Evolutionary conservation across 2,888 invertebrate species (phyloP).

Genomic region (Sacculina carcini): DNA sequence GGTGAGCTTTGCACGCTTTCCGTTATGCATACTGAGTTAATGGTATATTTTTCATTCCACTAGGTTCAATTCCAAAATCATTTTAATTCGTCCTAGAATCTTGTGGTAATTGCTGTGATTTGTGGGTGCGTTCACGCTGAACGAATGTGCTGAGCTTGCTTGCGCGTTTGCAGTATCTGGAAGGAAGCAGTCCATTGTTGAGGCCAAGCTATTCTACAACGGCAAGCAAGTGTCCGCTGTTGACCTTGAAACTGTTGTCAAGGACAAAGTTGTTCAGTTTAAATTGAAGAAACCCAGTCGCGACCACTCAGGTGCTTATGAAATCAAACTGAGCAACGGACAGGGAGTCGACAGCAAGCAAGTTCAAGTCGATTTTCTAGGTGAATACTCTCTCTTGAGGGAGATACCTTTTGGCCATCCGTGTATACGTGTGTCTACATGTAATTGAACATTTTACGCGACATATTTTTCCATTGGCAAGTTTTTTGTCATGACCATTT

Average conservation of each 20-base stretch:
- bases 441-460: too few species aligned
- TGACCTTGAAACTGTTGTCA: conserved; percentile 69
- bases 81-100: neutral
- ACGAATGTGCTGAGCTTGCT: too few species aligned
- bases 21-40: neutral
- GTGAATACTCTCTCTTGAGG: conserved; percentile 18
- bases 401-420: too few species aligned
- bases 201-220: conserved; percentile 70
- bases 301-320: conserved; percentile 67
- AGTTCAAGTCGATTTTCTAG: conserved; percentile 58
- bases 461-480: too few species aligned
- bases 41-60: neutral
- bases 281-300: conserved; percentile 72
- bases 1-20: neutral
- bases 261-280: conserved; percentile 66
- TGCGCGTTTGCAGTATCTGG: conserved; percentile 38
- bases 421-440: too few species aligned
- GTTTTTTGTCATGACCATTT: too few species aligned
- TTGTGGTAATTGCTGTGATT: too few species aligned
- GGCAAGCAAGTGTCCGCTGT: conserved; percentile 65
- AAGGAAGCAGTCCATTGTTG: conserved; percentile 59
- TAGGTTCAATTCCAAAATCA: neutral
- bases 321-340: conserved; percentile 68
- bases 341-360: conserved; percentile 74
- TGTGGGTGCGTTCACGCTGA: too few species aligned